These are phyloP conservation scores for Eumacrocentrus americanus DNA, from an alignment of 2,888 invertebrate genomes.

Conservation along the genomic window DNA sequence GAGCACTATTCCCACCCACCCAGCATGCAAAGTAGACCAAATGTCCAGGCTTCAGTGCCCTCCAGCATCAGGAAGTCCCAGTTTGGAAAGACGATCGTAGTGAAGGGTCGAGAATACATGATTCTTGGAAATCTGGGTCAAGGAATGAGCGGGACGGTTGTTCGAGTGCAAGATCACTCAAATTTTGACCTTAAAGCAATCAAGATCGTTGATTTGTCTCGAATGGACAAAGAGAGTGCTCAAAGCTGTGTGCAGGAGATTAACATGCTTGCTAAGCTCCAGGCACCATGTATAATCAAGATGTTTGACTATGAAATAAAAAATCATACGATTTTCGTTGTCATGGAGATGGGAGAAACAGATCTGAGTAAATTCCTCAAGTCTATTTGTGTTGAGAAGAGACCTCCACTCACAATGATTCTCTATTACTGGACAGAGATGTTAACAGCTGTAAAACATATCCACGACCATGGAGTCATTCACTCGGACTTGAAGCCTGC, in stretches of 20 bases:
- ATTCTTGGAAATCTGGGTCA: conserved; percentile 79
- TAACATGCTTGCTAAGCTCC: conserved; percentile 77
- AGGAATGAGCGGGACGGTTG: conserved; percentile 92
- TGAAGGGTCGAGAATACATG: conserved; percentile 77
- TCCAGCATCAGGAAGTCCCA: conserved; percentile 30
- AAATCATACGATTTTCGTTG: conserved; percentile 70
- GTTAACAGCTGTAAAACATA: conserved; percentile 87
- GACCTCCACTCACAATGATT: conserved; percentile 76
- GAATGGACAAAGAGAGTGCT: conserved; percentile 72
- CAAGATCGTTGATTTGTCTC: conserved; percentile 81
- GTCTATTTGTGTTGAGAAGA: conserved; percentile 59
- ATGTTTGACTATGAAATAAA: conserved; percentile 80
- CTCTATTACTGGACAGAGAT: conserved; percentile 94
- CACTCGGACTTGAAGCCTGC: conserved; percentile 97
- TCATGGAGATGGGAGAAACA: conserved; percentile 92
- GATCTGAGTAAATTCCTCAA: conserved; percentile 82
- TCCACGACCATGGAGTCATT: conserved; percentile 92
- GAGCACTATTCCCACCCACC: neutral
- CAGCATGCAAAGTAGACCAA: conserved; percentile 12
- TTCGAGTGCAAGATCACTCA: conserved; percentile 72
- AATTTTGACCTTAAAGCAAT: conserved; percentile 72
- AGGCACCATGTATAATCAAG: conserved; percentile 82
- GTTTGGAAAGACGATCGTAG: conserved; percentile 63
- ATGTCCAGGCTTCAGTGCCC: conserved; percentile 43
- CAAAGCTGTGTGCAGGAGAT: conserved; percentile 91